These are phyloP conservation scores for Sterna hirundo DNA, from an alignment of 2,113 vertebrate species.

Conservation along the genomic window DNA sequence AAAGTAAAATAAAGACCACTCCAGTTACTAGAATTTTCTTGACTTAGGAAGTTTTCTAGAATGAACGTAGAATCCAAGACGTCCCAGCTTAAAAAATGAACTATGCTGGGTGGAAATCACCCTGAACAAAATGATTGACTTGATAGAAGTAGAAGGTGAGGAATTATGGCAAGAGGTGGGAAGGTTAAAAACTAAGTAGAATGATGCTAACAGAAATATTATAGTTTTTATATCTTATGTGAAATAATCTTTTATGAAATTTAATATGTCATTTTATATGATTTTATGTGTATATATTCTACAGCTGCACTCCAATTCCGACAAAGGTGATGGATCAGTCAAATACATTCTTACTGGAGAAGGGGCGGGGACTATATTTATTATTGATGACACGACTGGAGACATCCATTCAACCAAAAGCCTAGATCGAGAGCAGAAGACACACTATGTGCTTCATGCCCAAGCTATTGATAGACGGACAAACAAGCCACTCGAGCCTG, in stretches of 20 bases:
- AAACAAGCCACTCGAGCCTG: constrained; percentile 92
- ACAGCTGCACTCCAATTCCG: constrained; percentile 97
- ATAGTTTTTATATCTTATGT: neutral
- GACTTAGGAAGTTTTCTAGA: neutral
- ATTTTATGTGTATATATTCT: constrained; percentile 57
- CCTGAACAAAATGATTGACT: neutral
- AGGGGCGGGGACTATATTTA: constrained; percentile 94
- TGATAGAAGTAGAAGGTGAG: neutral
- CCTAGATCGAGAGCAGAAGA: constrained; percentile 93
- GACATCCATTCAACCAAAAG: constrained; percentile 97
- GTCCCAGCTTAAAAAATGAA: neutral
- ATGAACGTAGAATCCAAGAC: rapidly evolving
- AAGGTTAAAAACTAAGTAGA: neutral
- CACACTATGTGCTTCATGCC: constrained; percentile 95
- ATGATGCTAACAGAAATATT: neutral
- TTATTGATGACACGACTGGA: constrained; percentile 94
- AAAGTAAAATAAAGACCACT: neutral
- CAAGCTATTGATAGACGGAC: constrained; percentile 93
- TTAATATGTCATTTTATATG: neutral
- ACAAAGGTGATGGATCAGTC: constrained; percentile 97
- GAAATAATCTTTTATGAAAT: neutral
- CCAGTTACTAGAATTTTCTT: neutral
- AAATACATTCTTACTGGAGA: constrained; percentile 96
- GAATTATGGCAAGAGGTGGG: neutral
- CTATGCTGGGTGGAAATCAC: neutral